A percentile compares a stretch with the other conserved stretches of the same genome.
Evolutionary conservation across 2,888 invertebrate genomes (phyloP).

Genomic region (Brenthis ino): DNA sequence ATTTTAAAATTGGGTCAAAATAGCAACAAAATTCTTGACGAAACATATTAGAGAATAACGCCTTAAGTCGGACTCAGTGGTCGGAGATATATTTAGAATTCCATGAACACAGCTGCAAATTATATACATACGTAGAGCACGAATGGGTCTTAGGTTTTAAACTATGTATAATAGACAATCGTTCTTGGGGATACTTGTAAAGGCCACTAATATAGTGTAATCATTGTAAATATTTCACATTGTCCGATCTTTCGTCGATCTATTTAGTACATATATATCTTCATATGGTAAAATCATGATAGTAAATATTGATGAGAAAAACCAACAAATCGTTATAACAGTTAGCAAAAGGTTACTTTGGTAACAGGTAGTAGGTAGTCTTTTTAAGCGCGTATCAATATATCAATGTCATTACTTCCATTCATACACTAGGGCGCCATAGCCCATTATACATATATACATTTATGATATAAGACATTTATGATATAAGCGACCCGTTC

Average conservation of each 20-base stretch:
- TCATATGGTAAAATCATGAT: too few relatives aligned
- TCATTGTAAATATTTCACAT: too few relatives aligned
- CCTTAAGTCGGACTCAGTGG: not conserved
- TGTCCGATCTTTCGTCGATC: too few relatives aligned
- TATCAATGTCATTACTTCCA: not conserved
- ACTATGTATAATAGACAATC: constrained; percentile 64
- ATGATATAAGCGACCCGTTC: constrained; percentile 6
- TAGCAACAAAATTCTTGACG: not conserved
- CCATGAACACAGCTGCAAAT: constrained; percentile 54
- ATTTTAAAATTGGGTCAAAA: not conserved
- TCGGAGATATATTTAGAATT: constrained; percentile 48
- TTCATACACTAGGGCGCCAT: not conserved
- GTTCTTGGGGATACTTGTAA: constrained; percentile 47
- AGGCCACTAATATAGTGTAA: not conserved
- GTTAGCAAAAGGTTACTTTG: too few relatives aligned
- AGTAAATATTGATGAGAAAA: too few relatives aligned
- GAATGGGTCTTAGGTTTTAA: constrained; percentile 62
- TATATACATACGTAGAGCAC: constrained; percentile 52
- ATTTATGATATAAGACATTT: not conserved
- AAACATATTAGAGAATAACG: not conserved
- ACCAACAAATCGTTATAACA: too few relatives aligned
- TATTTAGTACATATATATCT: too few relatives aligned
- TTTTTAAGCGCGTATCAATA: too few relatives aligned
- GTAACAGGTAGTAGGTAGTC: too few relatives aligned
- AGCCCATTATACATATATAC: not conserved